Conservation (phyloP, 2,888 invertebrate species). For the Itoplectis maculator region DNA sequence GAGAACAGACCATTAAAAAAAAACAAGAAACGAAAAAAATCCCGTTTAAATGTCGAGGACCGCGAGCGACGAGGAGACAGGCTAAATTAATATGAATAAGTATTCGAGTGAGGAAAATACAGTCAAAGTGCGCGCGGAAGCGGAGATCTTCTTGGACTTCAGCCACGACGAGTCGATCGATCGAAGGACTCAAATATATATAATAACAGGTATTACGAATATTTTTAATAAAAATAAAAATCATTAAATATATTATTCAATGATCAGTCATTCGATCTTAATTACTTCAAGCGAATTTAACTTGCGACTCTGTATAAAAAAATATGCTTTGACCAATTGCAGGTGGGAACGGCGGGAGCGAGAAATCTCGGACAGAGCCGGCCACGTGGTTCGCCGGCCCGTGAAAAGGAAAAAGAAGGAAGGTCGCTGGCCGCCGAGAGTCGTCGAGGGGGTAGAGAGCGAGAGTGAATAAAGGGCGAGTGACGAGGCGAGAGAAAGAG, state of each 20-base stretch:
- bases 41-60: constrained; percentile 37
- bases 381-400: constrained; percentile 61
- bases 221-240: no score
- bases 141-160: neutral
- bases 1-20: constrained; percentile 45
- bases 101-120: constrained; percentile 36
- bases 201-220: neutral
- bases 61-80: neutral
- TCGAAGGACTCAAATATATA: neutral
- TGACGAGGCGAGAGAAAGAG: constrained; percentile 55
- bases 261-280: no score
- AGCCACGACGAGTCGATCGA: neutral
- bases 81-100: constrained; percentile 49
- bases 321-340: neutral
- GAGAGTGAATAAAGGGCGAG: constrained; percentile 39
- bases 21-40: constrained; percentile 39
- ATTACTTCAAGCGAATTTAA: neutral
- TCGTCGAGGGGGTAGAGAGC: constrained; percentile 51
- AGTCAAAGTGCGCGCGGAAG: neutral
- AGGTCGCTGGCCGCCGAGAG: constrained; percentile 61
- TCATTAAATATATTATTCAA: no score
- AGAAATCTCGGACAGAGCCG: constrained; percentile 51
- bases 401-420: constrained; percentile 41
- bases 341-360: constrained; percentile 18
- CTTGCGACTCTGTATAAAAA: neutral